phyloP scores from a whole-genome alignment of 2,113 vertebrate genomes.

The Morone chrysops region DNA sequence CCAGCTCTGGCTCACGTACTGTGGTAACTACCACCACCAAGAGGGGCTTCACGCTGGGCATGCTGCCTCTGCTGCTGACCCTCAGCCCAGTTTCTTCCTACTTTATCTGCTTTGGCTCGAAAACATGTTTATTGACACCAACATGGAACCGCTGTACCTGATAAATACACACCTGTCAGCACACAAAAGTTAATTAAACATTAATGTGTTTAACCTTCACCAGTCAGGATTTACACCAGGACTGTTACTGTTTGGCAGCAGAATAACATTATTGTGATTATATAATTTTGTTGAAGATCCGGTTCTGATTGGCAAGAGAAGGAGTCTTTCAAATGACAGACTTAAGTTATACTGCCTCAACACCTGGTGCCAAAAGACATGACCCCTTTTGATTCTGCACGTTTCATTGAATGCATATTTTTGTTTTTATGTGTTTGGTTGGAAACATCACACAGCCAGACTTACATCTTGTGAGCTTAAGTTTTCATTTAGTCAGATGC shows the following conservation, averaged over 20 bases:
- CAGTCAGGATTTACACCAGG: not conserved
- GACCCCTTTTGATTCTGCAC: not conserved
- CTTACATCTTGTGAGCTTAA: not conserved
- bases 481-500: not conserved
- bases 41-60: slow-evolving; percentile 41
- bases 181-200: slow-evolving; percentile 1
- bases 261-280: slow-evolving; percentile 28
- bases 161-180: slow-evolving; percentile 35
- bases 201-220: not conserved
- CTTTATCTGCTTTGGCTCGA: not conserved
- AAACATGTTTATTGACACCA: not conserved
- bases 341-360: not conserved
- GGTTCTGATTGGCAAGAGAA: not conserved
- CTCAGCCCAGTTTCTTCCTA: not conserved
- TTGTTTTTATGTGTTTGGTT: slow-evolving; percentile 3
- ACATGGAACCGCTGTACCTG: not conserved
- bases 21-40: slow-evolving; percentile 48
- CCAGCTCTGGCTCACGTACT: slow-evolving; percentile 51
- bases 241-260: slow-evolving; percentile 20
- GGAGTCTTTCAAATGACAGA: not conserved
- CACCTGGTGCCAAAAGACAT: not conserved
- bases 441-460: not conserved
- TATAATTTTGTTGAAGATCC: not conserved
- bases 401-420: not conserved
- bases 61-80: slow-evolving; percentile 29